These are phyloP conservation scores for Melanocharis versteri DNA, from an alignment of 2,113 vertebrate species.

Conservation along the genomic window DNA sequence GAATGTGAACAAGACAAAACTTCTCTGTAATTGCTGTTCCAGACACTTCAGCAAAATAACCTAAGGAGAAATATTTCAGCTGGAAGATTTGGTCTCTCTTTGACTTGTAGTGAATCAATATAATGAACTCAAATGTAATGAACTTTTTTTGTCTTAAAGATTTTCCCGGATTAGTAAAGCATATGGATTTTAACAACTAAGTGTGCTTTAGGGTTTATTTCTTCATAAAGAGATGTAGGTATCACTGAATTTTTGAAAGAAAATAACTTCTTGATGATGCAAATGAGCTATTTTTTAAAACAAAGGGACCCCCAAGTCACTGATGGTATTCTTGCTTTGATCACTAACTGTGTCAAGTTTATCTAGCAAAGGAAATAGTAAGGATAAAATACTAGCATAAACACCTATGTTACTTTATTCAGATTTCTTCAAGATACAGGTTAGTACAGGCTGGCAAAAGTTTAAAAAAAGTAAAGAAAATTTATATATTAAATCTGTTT, in stretches of 20 bases:
- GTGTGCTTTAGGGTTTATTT: neutral
- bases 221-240: neutral
- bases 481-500: neutral
- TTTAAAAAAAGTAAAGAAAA: neutral
- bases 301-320: neutral
- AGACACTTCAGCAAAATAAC: neutral
- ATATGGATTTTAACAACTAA: neutral
- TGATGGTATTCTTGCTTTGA: neutral
- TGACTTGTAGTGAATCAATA: neutral
- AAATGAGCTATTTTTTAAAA: neutral
- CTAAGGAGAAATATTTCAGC: neutral
- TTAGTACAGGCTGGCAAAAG: neutral
- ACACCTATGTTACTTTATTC: neutral
- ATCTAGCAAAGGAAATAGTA: neutral
- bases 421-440: neutral
- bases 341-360: neutral
- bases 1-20: neutral
- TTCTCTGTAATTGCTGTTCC: neutral
- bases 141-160: neutral
- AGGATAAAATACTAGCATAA: neutral
- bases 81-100: neutral
- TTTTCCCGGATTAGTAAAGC: neutral
- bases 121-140: neutral
- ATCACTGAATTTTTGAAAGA: neutral
- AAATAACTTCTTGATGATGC: neutral